Percentiles rank a stretch among this genome's conserved stretches.
Conservation (phyloP, 2,797 vertebrate species). For the Cyclura pinguis region DNA sequence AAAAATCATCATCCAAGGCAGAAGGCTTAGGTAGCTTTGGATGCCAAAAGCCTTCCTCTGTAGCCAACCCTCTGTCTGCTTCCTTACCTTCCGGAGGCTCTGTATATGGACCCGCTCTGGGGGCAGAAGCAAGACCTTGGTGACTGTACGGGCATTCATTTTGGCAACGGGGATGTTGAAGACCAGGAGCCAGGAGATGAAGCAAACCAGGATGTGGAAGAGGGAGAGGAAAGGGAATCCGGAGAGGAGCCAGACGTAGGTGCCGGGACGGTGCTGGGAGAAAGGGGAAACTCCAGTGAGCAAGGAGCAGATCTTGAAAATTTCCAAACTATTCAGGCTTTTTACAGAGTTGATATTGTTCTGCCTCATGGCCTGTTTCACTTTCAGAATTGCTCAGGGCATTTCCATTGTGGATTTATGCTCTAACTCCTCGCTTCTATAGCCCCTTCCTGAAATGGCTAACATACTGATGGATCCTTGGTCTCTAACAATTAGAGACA, state of each 20-base stretch:
- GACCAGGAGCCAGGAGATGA: constrained; percentile 84
- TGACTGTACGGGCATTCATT: constrained; percentile 79
- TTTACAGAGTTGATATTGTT: neutral
- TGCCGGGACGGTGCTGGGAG: constrained; percentile 71
- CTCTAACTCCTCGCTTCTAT: no score
- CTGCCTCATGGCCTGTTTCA: no score
- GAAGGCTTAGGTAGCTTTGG: neutral
- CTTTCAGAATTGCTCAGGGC: no score
- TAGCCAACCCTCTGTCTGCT: neutral
- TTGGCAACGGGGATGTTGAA: constrained; percentile 87
- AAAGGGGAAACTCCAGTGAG: accelerated
- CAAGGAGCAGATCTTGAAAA: neutral
- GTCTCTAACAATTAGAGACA: no score
- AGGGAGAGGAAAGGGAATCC: constrained; percentile 80
- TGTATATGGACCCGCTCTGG: constrained; percentile 79
- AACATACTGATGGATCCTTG: no score
- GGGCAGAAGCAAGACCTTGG: constrained; percentile 79
- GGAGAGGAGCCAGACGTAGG: constrained; percentile 81
- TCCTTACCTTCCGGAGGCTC: constrained; percentile 75
- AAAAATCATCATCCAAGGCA: no score
- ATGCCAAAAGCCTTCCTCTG: no score
- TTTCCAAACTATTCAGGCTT: neutral
- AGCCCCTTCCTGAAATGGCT: no score
- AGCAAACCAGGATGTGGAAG: constrained; percentile 82
- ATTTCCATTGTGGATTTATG: no score